A percentile compares a stretch with the other conserved stretches of the same genome.
phyloP scores from a whole-genome alignment of 2,888 invertebrate genomes.

The Zelleria hepariella region DNA sequence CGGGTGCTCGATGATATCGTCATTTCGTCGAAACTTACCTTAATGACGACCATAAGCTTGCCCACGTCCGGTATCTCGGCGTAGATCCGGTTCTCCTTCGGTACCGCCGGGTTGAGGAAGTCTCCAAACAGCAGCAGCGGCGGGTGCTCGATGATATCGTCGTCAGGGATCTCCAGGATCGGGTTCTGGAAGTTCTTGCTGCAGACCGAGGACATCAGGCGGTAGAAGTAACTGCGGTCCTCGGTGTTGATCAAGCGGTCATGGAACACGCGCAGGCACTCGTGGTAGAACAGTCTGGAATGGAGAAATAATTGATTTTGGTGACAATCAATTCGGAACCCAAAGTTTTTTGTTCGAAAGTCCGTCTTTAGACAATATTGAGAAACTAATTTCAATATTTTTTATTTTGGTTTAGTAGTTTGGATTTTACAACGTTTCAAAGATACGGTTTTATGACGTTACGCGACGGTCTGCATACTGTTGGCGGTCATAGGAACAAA shows the following conservation, averaged over 20 bases:
- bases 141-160: conserved; percentile 70
- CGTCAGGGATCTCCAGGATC: conserved; percentile 73
- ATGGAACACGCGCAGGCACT: conserved; percentile 92
- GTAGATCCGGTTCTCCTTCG: conserved; percentile 81
- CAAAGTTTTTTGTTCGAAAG: too few relatives aligned
- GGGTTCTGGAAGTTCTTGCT: conserved; percentile 73
- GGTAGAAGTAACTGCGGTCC: conserved; percentile 86
- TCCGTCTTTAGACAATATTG: too few relatives aligned
- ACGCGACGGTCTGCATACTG: too few relatives aligned
- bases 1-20: conserved; percentile 70
- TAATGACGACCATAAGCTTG: conserved; percentile 79
- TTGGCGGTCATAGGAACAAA: too few relatives aligned
- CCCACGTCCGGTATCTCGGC: conserved; percentile 83
- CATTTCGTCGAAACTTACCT: conserved; percentile 71
- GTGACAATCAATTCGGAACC: too few relatives aligned
- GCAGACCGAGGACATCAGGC: conserved; percentile 78
- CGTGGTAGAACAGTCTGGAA: conserved; percentile 89
- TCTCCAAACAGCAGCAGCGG: conserved; percentile 87
- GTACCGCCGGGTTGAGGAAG: conserved; percentile 82
- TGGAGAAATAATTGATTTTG: too few relatives aligned
- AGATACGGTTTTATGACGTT: too few relatives aligned
- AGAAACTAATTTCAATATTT: too few relatives aligned
- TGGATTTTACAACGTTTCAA: too few relatives aligned
- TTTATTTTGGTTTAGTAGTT: too few relatives aligned
- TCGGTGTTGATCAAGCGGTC: conserved; percentile 87